Conservation (phyloP, 2,888 invertebrate genomes). For the Chrysodeixis includens region DNA sequence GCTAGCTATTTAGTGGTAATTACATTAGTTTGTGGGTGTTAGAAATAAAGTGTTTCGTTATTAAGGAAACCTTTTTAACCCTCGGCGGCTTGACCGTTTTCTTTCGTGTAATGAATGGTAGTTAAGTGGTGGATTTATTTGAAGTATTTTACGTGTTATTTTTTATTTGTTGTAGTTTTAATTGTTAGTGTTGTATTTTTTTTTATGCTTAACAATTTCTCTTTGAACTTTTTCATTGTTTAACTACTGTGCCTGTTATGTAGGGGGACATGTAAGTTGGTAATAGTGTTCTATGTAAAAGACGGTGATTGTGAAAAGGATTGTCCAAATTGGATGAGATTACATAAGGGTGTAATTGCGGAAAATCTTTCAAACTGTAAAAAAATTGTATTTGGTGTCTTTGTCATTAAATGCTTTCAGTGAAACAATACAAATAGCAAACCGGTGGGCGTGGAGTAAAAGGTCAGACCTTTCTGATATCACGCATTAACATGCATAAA, state of each 20-base stretch:
- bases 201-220: too few species aligned
- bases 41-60: constrained; percentile 38
- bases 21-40: constrained; percentile 29
- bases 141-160: not conserved
- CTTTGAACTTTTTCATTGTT: too few species aligned
- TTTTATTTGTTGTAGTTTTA: not conserved
- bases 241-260: too few species aligned
- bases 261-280: too few species aligned
- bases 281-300: too few species aligned
- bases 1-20: constrained; percentile 26
- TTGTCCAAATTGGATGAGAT: too few species aligned
- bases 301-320: too few species aligned
- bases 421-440: constrained; percentile 56
- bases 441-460: constrained; percentile 66
- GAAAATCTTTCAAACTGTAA: too few species aligned
- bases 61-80: constrained; percentile 23
- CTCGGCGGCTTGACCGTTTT: not conserved
- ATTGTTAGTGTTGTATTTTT: too few species aligned
- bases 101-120: not conserved
- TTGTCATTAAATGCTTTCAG: too few species aligned
- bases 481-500: constrained; percentile 84
- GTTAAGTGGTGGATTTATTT: not conserved
- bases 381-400: too few species aligned
- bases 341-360: too few species aligned
- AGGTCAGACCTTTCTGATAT: constrained; percentile 77